A percentile compares a stretch with the other conserved stretches of the same genome.
phyloP scores from a whole-genome alignment of 2,888 invertebrate species.

The Strigamia transsilvanica region DNA sequence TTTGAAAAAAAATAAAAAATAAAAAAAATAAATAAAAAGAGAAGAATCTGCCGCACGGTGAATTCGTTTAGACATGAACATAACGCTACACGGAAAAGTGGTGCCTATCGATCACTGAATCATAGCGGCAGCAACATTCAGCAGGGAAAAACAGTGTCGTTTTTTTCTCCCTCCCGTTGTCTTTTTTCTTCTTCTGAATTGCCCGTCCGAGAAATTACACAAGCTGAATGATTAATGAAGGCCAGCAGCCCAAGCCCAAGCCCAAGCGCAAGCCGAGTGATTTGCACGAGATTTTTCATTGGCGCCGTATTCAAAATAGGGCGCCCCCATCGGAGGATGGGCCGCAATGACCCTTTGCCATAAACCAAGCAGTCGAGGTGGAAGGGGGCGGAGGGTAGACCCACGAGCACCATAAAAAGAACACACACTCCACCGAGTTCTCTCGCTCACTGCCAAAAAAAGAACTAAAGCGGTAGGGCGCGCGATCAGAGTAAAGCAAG shows the following conservation, averaged over 20 bases:
- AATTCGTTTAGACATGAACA: background rate
- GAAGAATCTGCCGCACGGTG: background rate
- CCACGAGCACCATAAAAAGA: constrained; percentile 41
- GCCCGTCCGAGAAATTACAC: constrained; percentile 44
- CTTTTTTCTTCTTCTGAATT: constrained; percentile 31
- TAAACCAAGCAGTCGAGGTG: constrained; percentile 32
- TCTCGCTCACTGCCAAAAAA: constrained; percentile 13
- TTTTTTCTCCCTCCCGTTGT: constrained; percentile 8
- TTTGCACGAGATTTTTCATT: constrained; percentile 15
- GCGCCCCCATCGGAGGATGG: constrained; percentile 19
- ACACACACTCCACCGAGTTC: constrained; percentile 44
- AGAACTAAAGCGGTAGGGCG: constrained; percentile 15
- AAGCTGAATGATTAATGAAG: constrained; percentile 44
- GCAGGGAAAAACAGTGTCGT: constrained; percentile 29
- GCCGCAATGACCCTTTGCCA: constrained; percentile 44
- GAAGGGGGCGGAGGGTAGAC: constrained; percentile 17
- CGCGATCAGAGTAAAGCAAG: background rate
- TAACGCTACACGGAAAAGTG: constrained; percentile 12
- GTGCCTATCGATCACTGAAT: constrained; percentile 36
- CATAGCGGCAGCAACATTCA: constrained; percentile 19
- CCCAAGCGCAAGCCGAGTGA: constrained; percentile 1
- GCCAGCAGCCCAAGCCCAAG: constrained; percentile 23
- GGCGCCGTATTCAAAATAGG: constrained; percentile 28
- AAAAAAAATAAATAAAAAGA: background rate
- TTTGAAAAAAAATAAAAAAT: background rate